Percentiles rank a stretch among this genome's conserved stretches.
These are phyloP conservation scores for Gulo gulo DNA, from an alignment of 2,113 vertebrate genomes.

Conservation along the genomic window DNA sequence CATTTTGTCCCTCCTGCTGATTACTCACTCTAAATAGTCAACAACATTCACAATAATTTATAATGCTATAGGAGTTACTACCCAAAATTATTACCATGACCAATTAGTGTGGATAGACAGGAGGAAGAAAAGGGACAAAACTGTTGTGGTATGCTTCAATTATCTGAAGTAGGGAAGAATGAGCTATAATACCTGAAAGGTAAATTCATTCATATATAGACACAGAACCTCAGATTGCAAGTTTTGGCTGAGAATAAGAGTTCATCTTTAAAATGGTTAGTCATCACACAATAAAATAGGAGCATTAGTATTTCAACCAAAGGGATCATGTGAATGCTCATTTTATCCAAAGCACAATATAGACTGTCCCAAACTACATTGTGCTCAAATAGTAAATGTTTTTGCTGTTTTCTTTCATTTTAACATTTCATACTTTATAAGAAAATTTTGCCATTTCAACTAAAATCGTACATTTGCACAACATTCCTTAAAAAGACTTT, in stretches of 20 bases:
- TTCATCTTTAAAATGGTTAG: conserved; percentile 89
- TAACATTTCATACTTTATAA: conserved; percentile 52
- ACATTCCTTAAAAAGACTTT: conserved; percentile 58
- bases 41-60: conserved; percentile 50
- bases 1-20: conserved; percentile 83
- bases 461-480: conserved; percentile 52
- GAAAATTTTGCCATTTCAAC: conserved; percentile 19
- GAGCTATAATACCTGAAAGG: conserved; percentile 86
- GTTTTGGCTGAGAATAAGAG: conserved; percentile 89
- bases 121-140: conserved; percentile 82
- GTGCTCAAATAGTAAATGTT: conserved; percentile 64
- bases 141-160: conserved; percentile 61
- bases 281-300: conserved; percentile 85
- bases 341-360: conserved; percentile 79
- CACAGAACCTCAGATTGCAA: conserved; percentile 75
- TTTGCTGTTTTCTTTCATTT: conserved; percentile 83
- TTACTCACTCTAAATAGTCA: conserved; percentile 82
- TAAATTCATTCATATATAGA: conserved; percentile 76
- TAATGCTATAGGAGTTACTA: background rate
- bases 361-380: conserved; percentile 87
- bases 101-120: conserved; percentile 83
- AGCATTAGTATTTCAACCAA: conserved; percentile 93
- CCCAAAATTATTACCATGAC: conserved; percentile 60
- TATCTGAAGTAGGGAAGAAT: conserved; percentile 59
- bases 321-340: conserved; percentile 89